Conservation (phyloP, 2,113 vertebrate genomes). For the Mellivora capensis region DNA sequence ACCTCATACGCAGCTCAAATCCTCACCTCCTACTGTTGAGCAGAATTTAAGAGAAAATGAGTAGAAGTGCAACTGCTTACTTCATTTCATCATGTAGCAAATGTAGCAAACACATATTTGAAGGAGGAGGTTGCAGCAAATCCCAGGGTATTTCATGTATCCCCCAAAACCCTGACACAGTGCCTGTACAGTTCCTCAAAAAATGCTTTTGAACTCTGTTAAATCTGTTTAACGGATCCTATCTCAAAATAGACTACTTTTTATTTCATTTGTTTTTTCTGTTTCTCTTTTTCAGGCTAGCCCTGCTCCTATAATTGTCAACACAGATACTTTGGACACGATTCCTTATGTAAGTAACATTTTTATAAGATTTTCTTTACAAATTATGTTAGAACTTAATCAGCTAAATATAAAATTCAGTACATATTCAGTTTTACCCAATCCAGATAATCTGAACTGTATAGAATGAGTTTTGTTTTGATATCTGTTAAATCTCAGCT, state of each 20-base stretch:
- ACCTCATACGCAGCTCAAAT: background rate
- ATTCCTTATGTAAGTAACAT: conserved; percentile 94
- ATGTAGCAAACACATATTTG: background rate
- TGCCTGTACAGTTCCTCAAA: background rate
- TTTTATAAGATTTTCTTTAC: conserved; percentile 33
- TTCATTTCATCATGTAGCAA: conserved; percentile 23
- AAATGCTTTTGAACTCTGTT: background rate
- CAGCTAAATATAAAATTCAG: background rate
- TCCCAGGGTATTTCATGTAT: background rate
- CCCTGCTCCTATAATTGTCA: conserved; percentile 96
- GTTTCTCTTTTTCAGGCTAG: conserved; percentile 85
- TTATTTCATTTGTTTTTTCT: conserved; percentile 18
- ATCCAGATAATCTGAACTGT: background rate
- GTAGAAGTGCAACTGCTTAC: background rate
- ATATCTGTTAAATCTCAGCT: conserved; percentile 23
- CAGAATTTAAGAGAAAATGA: conserved; percentile 4
- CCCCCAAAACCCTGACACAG: background rate
- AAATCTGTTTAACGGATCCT: background rate
- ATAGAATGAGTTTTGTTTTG: conserved; percentile 19
- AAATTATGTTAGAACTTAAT: background rate
- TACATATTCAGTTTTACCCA: background rate
- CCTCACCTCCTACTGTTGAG: background rate
- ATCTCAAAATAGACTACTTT: background rate
- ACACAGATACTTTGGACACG: conserved; percentile 97
- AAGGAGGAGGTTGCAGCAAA: background rate